A percentile compares a stretch with the other conserved stretches of the same genome.
Conservation (phyloP, 1,140 invertebrate genomes). For the Monochamus saltuarius region DNA sequence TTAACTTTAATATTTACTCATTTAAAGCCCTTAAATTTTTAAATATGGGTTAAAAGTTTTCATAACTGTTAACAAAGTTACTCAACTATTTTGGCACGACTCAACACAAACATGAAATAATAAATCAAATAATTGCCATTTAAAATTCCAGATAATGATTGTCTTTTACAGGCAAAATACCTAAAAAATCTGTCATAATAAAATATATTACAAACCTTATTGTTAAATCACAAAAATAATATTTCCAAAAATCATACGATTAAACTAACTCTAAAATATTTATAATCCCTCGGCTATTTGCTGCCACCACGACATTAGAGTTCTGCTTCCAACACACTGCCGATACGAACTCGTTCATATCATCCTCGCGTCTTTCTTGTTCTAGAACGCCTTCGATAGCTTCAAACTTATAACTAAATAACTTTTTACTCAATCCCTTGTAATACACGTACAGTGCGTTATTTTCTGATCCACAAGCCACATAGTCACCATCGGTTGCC, state of each 20-base stretch:
- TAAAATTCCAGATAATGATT: too few relatives aligned
- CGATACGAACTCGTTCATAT: constrained; percentile 91
- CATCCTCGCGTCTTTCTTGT: constrained; percentile 74
- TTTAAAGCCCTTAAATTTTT: too few relatives aligned
- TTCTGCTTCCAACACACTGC: constrained; percentile 92
- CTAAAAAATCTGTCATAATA: too few relatives aligned
- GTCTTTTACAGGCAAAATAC: too few relatives aligned
- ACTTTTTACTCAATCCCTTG: constrained; percentile 83
- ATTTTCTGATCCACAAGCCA: constrained; percentile 95
- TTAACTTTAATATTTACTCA: too few relatives aligned
- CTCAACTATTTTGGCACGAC: too few relatives aligned
- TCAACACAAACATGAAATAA: too few relatives aligned
- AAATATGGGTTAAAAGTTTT: too few relatives aligned
- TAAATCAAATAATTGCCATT: too few relatives aligned
- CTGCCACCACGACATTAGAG: constrained; percentile 87
- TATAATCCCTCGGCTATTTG: constrained; percentile 93
- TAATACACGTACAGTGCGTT: constrained; percentile 94
- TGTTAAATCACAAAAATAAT: constrained; percentile 1
- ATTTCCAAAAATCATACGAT: constrained; percentile 1
- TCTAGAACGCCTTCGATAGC: constrained; percentile 79
- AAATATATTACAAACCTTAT: too few relatives aligned
- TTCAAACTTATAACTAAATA: constrained; percentile 89
- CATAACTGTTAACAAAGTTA: too few relatives aligned
- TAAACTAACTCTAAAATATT: constrained; percentile 80
- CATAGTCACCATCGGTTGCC: constrained; percentile 92